phyloP scores from a whole-genome alignment of 2,888 invertebrate species.

The Baronia brevicornis region DNA sequence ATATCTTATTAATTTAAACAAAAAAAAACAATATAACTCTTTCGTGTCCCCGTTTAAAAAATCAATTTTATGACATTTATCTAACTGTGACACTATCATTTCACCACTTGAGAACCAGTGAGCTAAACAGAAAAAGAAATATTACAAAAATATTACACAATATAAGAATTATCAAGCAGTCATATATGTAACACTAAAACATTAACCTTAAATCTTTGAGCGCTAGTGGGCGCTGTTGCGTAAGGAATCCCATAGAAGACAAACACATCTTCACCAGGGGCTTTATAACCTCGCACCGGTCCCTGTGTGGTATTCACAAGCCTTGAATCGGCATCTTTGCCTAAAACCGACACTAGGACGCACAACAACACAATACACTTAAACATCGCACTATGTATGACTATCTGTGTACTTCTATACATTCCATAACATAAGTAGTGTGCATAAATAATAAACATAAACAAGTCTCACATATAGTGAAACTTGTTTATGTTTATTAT shows the following conservation, averaged over 20 bases:
- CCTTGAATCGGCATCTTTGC: constrained; percentile 13
- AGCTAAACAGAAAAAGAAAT: too few relatives aligned
- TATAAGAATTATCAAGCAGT: not conserved
- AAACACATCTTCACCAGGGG: constrained; percentile 26
- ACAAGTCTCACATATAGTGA: not conserved
- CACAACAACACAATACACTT: not conserved
- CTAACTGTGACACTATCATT: too few relatives aligned
- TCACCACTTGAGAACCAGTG: too few relatives aligned
- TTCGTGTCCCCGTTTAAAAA: too few relatives aligned
- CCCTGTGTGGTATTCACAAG: constrained; percentile 33
- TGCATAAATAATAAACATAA: too few relatives aligned
- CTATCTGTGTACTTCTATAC: too few relatives aligned
- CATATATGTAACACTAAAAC: not conserved
- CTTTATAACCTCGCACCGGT: constrained; percentile 31
- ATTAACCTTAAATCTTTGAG: constrained; percentile 36
- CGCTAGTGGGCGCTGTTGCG: constrained; percentile 42
- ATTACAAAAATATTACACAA: too few relatives aligned
- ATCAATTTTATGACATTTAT: too few relatives aligned
- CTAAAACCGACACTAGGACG: not conserved
- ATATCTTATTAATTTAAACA: too few relatives aligned
- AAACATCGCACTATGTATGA: not conserved
- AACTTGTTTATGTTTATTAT: too few relatives aligned
- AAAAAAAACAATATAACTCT: too few relatives aligned
- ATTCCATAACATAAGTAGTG: too few relatives aligned
- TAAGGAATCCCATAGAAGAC: constrained; percentile 43